Percentiles rank a stretch among this genome's conserved stretches.
Evolutionary conservation across 2,888 invertebrate genomes (phyloP).

Genomic region (Synanthedon tipuliformis): DNA sequence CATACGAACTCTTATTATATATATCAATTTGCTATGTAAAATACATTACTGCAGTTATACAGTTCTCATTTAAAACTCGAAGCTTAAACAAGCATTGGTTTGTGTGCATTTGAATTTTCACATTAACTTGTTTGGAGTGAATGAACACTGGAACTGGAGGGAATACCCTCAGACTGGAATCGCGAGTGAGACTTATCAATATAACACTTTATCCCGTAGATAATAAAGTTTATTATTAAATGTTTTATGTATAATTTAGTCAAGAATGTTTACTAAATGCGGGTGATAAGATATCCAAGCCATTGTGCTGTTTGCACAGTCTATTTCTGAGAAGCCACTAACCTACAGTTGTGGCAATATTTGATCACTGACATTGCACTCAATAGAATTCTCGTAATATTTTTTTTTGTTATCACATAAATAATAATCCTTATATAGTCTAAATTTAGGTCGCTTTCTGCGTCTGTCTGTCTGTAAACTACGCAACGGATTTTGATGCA

Average conservation of each 20-base stretch:
- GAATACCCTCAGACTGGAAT: slow-evolving; percentile 46
- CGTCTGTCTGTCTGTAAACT: too few relatives aligned
- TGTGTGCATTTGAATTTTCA: not conserved
- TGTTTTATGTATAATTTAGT: not conserved
- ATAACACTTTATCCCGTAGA: not conserved
- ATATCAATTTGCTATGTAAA: too few relatives aligned
- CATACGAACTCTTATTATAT: too few relatives aligned
- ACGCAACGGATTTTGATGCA: too few relatives aligned
- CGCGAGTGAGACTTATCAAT: slow-evolving; percentile 26
- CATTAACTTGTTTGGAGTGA: slow-evolving; percentile 12
- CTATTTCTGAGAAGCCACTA: not conserved
- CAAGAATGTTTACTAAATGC: not conserved
- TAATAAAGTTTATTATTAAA: not conserved
- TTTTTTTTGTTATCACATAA: too few relatives aligned
- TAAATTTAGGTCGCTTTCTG: too few relatives aligned
- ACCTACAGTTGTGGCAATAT: not conserved
- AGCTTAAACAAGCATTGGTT: not conserved
- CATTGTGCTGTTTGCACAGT: not conserved
- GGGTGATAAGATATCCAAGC: not conserved
- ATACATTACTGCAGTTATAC: too few relatives aligned
- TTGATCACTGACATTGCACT: not conserved
- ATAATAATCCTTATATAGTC: too few relatives aligned
- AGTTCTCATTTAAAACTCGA: too few relatives aligned
- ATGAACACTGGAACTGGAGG: slow-evolving; percentile 38
- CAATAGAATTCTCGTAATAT: too few relatives aligned